Evolutionary conservation across 2,888 invertebrate species (phyloP).

Genomic region (Zygaena filipendulae): DNA sequence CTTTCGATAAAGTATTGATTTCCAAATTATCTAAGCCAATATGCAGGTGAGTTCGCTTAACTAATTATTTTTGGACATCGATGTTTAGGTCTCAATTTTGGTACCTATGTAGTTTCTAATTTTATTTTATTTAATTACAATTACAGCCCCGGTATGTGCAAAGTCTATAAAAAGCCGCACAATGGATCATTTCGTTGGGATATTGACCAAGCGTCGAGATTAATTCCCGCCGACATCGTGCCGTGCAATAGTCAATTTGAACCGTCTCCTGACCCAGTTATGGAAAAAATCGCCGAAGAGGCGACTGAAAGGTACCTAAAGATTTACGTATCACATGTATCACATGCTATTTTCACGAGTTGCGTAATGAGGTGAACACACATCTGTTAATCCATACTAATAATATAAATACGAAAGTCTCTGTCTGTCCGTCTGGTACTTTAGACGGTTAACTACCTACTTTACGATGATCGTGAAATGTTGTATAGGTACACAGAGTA

Average conservation of each 20-base stretch:
- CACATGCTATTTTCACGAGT: too few species aligned
- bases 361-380: too few species aligned
- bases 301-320: conserved; percentile 68
- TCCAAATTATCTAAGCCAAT: conserved; percentile 74
- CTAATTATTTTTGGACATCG: conserved; percentile 1
- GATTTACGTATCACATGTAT: conserved; percentile 4
- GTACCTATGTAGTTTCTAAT: not conserved
- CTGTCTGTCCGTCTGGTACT: too few species aligned
- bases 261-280: conserved; percentile 70
- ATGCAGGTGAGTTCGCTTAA: conserved; percentile 76
- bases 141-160: conserved; percentile 60
- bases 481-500: too few species aligned
- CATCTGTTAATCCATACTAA: too few species aligned
- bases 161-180: conserved; percentile 51
- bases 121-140: conserved; percentile 9
- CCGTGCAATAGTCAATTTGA: conserved; percentile 72
- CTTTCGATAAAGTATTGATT: conserved; percentile 74
- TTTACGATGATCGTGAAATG: too few species aligned
- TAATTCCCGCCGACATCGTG: conserved; percentile 76
- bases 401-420: too few species aligned
- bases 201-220: conserved; percentile 75
- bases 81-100: conserved; percentile 1
- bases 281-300: conserved; percentile 74
- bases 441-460: too few species aligned
- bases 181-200: conserved; percentile 68